Evolutionary conservation across 2,113 vertebrate species (phyloP).

Genomic region (Panthera leo): DNA sequence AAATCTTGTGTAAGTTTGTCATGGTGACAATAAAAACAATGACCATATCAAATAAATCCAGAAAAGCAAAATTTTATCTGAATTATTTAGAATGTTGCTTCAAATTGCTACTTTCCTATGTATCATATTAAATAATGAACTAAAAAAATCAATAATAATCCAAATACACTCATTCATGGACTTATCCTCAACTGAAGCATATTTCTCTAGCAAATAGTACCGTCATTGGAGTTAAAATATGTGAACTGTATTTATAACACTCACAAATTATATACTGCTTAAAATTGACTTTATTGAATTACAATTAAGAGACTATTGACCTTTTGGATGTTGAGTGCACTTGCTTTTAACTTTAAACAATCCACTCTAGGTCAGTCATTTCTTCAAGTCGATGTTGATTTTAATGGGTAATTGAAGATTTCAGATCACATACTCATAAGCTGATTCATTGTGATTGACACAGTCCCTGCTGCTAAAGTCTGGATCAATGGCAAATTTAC

Average conservation of each 20-base stretch:
- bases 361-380: constrained; percentile 51
- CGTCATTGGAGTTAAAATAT: constrained; percentile 9
- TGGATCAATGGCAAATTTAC: constrained; percentile 68
- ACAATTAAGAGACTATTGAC: constrained; percentile 63
- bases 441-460: constrained; percentile 79
- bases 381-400: constrained; percentile 60
- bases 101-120: background rate
- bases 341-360: constrained; percentile 70
- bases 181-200: background rate
- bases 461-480: constrained; percentile 52
- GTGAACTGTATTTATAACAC: constrained; percentile 42
- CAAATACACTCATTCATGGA: background rate
- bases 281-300: constrained; percentile 57
- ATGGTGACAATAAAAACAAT: constrained; percentile 11
- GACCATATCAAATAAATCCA: background rate
- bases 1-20: background rate
- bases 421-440: constrained; percentile 60
- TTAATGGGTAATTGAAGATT: constrained; percentile 75
- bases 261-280: constrained; percentile 38
- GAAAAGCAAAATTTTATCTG: constrained; percentile 32
- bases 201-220: background rate
- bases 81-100: constrained; percentile 41
- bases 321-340: constrained; percentile 32
- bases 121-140: constrained; percentile 47
- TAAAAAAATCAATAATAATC: background rate